These are phyloP conservation scores for Hylomyscus alleni DNA, from an alignment of 2,797 vertebrate species.

Conservation along the genomic window DNA sequence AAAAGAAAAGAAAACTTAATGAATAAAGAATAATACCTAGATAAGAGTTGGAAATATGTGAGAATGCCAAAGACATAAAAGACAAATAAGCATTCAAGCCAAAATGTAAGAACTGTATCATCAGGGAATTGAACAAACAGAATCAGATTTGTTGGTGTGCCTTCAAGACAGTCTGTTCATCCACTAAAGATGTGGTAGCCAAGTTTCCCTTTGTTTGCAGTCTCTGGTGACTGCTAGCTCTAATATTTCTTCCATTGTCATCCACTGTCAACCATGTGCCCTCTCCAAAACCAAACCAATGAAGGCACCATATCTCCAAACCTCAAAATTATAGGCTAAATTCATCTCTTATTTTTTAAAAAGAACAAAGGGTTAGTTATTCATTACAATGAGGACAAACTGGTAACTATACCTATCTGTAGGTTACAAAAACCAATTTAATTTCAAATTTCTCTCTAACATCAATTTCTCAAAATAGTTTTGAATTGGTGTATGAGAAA, in stretches of 20 bases:
- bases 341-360: not conserved
- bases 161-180: not conserved
- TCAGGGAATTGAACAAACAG: not conserved
- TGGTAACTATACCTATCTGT: not conserved
- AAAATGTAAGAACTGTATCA: not conserved
- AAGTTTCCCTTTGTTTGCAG: not conserved
- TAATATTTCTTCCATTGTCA: not conserved
- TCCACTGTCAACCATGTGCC: not conserved
- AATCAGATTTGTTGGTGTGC: not conserved
- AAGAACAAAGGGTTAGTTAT: not conserved
- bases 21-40: not conserved
- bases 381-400: not conserved
- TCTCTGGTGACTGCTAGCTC: no score
- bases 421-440: conserved; percentile 29
- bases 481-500: not conserved
- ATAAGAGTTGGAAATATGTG: not conserved
- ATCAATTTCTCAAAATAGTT: conserved; percentile 13
- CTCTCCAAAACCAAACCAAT: not conserved
- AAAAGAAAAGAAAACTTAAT: not conserved
- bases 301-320: no score
- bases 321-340: not conserved
- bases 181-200: no score
- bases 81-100: not conserved
- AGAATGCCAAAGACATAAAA: conserved; percentile 43
- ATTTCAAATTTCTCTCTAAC: conserved; percentile 9